Base-by-base conservation (phyloP, 1,140 invertebrate genomes). In the Hyles euphorbiae region DNA sequence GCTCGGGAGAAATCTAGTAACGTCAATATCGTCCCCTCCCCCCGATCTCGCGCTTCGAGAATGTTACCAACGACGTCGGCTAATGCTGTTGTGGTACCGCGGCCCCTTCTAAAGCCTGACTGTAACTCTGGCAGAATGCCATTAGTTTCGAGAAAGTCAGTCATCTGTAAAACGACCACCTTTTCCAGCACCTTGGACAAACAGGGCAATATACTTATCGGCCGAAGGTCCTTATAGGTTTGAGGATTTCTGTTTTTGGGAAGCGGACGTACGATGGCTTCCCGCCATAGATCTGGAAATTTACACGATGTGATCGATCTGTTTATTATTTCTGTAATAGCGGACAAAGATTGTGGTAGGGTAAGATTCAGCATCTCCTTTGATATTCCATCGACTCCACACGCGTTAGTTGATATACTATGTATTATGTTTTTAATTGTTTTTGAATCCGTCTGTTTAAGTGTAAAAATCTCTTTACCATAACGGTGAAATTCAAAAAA, bases 311-410 rank as follows among this genome's bases (percentile, higher is more conserved):
- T 9, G 6, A 56, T 56, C 8, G 55, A 56, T 34, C 12, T 10
- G 10, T 56, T 56, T 34, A 48, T 56, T 5, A 22, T 22, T 22
- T 22, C 22, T 22, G 22, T 22, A 22, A 22, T 22, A 22, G 45
- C 5, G 48, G 46, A 22, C 22, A 22, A 22, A 22, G 22, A 22
- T 22, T 22, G 22, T 22, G 22, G 22, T 22, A 22, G 22, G 11
- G 55, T 56, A 12, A 50, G 46, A 1, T 3, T 50, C 40, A 57
- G 11, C 61, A 68, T 68, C 5, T 68, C 56, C n/a, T 62, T 50
- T 0, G 58, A 56, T 9, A 69, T 60, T 8, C 61, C 67, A 58
- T 69, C 63, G n/a, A 58, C 44, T 6, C 60, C 61, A 3, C 40
- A 3, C 2, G 56, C 61, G 34, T 67, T 67, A 8, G 53, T 59